These are phyloP conservation scores for Plectropomus leopardus DNA, from an alignment of 2,113 vertebrate genomes.

Conservation along the genomic window DNA sequence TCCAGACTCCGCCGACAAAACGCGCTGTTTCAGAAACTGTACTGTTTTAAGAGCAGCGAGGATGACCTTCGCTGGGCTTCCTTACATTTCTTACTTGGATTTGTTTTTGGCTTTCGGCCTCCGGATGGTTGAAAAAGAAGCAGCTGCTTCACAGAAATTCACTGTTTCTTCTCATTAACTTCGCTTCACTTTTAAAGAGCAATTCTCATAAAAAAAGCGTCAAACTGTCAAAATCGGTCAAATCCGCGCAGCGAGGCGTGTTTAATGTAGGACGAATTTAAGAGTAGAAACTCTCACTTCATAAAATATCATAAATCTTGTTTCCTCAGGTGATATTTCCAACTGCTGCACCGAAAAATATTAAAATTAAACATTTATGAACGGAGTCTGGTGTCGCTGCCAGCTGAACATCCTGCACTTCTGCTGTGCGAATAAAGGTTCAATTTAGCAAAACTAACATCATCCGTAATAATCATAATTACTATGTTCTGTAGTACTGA, in stretches of 20 bases:
- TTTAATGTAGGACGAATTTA: neutral
- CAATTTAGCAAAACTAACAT: neutral
- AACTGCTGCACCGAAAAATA: neutral
- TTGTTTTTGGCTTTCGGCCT: too few species aligned
- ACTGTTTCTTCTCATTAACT: neutral
- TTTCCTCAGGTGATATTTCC: fast-evolving
- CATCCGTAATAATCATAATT: neutral
- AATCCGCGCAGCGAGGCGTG: fast-evolving
- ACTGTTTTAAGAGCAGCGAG: too few species aligned
- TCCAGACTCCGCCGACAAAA: neutral
- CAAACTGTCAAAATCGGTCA: neutral
- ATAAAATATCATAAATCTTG: neutral
- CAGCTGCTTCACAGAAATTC: neutral
- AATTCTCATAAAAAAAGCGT: too few species aligned
- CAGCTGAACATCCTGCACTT: neutral
- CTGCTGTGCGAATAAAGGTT: too few species aligned
- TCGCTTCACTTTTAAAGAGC: too few species aligned
- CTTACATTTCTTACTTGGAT: too few species aligned
- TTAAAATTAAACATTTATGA: neutral
- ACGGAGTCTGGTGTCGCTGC: neutral
- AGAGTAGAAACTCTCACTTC: neutral
- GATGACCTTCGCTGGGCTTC: too few species aligned
- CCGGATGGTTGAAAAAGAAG: neutral
- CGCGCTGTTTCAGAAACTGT: too few species aligned
- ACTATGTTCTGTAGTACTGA: too few species aligned